Conservation (phyloP, 2,888 invertebrate species). For the Ichneumon xanthorius region DNA sequence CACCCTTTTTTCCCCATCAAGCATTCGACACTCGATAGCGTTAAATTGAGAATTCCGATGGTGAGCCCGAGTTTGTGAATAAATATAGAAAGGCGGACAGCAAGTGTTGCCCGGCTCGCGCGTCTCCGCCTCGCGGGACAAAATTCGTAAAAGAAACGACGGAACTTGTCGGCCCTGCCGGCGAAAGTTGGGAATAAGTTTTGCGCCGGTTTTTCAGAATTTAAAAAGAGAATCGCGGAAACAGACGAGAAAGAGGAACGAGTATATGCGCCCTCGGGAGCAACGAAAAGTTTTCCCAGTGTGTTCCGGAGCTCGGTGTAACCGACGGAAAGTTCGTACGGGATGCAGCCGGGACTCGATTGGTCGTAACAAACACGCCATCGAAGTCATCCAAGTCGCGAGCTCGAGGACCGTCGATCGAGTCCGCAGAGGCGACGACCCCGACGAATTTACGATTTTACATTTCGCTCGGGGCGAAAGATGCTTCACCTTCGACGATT, state of each 20-base stretch:
- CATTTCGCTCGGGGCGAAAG: not conserved
- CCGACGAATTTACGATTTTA: not conserved
- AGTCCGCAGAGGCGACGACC: not conserved
- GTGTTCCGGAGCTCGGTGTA: not conserved
- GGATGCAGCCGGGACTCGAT: not conserved
- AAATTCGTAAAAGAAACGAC: too few relatives aligned
- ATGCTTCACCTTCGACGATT: not conserved
- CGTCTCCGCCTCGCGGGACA: too few relatives aligned
- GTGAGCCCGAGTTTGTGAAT: constrained; percentile 14
- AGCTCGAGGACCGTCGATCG: constrained; percentile 15
- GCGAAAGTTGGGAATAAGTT: too few relatives aligned
- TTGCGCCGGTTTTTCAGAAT: too few relatives aligned
- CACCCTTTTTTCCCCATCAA: not conserved
- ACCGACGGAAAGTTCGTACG: not conserved
- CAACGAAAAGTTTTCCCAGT: too few relatives aligned
- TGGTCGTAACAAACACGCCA: not conserved
- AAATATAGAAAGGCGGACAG: constrained; percentile 34
- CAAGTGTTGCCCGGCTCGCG: not conserved
- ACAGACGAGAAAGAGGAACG: too few relatives aligned
- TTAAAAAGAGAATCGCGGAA: too few relatives aligned
- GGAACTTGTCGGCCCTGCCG: too few relatives aligned
- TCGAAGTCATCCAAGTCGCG: not conserved
- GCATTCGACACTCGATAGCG: not conserved
- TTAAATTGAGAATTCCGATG: constrained; percentile 25
- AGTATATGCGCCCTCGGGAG: too few relatives aligned